Evolutionary conservation across 2,797 vertebrate species (phyloP).

Genomic region (Thunnus albacares): DNA sequence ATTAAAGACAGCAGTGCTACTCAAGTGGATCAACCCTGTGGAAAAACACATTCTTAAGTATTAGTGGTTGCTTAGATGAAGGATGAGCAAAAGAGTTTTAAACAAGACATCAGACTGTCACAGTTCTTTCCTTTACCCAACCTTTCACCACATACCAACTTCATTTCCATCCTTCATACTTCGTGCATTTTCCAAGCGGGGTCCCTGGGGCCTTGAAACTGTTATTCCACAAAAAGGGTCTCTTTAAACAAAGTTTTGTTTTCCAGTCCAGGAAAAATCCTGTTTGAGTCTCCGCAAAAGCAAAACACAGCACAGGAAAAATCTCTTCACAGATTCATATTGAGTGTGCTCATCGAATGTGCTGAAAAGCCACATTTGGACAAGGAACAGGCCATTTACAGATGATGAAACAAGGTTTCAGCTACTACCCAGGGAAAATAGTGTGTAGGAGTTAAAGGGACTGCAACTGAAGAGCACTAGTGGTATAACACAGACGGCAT

Average conservation of each 20-base stretch:
- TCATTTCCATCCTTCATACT: constrained; percentile 51
- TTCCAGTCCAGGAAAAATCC: constrained; percentile 66
- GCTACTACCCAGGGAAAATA: background rate
- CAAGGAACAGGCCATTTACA: constrained; percentile 18
- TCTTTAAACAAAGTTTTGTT: constrained; percentile 52
- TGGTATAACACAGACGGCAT: constrained; percentile 51
- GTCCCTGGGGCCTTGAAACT: constrained; percentile 55
- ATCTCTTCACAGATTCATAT: constrained; percentile 15
- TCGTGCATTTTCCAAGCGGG: constrained; percentile 55
- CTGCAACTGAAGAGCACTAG: background rate
- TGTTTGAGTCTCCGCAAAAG: constrained; percentile 20
- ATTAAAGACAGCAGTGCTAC: background rate
- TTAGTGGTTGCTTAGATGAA: background rate
- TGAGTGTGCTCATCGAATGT: constrained; percentile 17
- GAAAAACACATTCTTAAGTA: background rate
- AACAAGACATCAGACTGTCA: constrained; percentile 22
- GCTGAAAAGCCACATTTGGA: constrained; percentile 52
- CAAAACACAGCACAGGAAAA: constrained; percentile 57
- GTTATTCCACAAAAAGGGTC: constrained; percentile 37
- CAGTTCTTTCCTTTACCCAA: constrained; percentile 35
- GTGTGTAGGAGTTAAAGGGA: constrained; percentile 21
- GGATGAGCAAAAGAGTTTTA: constrained; percentile 23
- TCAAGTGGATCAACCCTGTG: background rate
- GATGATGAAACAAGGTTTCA: constrained; percentile 17
- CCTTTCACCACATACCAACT: constrained; percentile 30